A percentile compares a stretch with the other conserved stretches of the same genome.
Evolutionary conservation across 1,140 invertebrate species (phyloP).

Genomic region (Homalodisca vitripennis): DNA sequence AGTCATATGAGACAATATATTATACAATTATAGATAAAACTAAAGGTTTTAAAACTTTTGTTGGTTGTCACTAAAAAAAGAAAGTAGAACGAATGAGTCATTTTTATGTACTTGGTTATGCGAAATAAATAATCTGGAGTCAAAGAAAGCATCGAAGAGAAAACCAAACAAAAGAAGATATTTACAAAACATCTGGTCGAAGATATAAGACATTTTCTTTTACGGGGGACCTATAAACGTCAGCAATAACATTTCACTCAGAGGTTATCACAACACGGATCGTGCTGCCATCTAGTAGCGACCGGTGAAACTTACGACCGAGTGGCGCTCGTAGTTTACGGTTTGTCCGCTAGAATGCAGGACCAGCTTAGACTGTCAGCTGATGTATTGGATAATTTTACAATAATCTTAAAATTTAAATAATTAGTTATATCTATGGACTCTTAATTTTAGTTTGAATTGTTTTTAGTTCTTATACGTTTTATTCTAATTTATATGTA

Average conservation of each 20-base stretch:
- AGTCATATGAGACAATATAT: too few relatives aligned
- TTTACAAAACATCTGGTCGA: slow-evolving; percentile 10
- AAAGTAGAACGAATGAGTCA: too few relatives aligned
- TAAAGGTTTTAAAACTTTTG: too few relatives aligned
- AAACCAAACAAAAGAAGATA: slow-evolving; percentile 9
- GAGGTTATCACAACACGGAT: not conserved
- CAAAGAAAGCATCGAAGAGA: not conserved
- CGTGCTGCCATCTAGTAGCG: slow-evolving; percentile 17
- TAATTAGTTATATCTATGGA: too few relatives aligned
- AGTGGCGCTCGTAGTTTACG: not conserved
- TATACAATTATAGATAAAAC: too few relatives aligned
- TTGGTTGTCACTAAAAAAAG: too few relatives aligned
- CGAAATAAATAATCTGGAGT: too few relatives aligned
- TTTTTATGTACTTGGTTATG: too few relatives aligned
- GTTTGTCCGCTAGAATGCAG: not conserved
- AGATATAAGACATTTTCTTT: slow-evolving; percentile 22
- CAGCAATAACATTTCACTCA: slow-evolving; percentile 17
- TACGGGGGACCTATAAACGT: slow-evolving; percentile 16
- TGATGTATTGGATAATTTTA: not conserved
- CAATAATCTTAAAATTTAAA: not conserved
- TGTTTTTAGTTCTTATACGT: not conserved
- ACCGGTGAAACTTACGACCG: not conserved
- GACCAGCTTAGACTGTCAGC: too few relatives aligned
- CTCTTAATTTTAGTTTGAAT: not conserved
- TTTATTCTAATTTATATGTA: not conserved